Conservation (phyloP, 1,140 invertebrate species). For the Drosophila punjabiensis region DNA sequence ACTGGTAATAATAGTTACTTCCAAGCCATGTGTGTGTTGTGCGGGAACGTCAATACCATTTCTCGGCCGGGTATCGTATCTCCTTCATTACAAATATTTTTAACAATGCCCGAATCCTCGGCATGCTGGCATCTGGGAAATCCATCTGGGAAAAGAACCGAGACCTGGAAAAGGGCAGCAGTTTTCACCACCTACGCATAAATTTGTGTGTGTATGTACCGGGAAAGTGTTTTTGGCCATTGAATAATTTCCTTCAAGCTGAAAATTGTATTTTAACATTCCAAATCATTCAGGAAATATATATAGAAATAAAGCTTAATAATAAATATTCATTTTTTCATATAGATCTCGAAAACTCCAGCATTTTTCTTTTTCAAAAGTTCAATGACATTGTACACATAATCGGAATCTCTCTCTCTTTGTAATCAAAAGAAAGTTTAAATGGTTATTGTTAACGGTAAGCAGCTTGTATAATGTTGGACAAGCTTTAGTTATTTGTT, state of each 20-base stretch:
- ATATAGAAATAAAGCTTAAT: neutral
- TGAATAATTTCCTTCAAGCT: slow-evolving; percentile 29
- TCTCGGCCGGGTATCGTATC: slow-evolving; percentile 26
- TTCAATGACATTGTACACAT: slow-evolving; percentile 14
- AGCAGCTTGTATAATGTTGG: slow-evolving; percentile 34
- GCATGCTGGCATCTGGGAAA: slow-evolving; percentile 46
- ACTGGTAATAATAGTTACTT: slow-evolving; percentile 47
- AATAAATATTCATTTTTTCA: neutral
- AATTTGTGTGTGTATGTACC: slow-evolving; percentile 16
- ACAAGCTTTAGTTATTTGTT: slow-evolving; percentile 21
- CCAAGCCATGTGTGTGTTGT: slow-evolving; percentile 38
- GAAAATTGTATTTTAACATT: neutral
- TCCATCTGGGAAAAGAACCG: slow-evolving; percentile 26
- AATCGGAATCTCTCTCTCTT: slow-evolving; percentile 13
- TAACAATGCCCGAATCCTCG: slow-evolving; percentile 31
- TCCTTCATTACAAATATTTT: slow-evolving; percentile 27
- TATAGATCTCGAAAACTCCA: neutral
- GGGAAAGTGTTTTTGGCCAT: slow-evolving; percentile 33
- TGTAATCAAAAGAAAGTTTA: slow-evolving; percentile 39
- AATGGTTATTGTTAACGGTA: slow-evolving; percentile 15
- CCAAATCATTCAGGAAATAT: neutral
- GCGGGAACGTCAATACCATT: slow-evolving; percentile 26
- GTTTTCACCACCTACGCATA: slow-evolving; percentile 50
- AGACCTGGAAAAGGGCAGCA: slow-evolving; percentile 30
- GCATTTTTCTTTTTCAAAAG: neutral